These are phyloP conservation scores for Drosophila melanogaster DNA, from an alignment of 1,140 invertebrate species.

Conservation along the genomic window DNA sequence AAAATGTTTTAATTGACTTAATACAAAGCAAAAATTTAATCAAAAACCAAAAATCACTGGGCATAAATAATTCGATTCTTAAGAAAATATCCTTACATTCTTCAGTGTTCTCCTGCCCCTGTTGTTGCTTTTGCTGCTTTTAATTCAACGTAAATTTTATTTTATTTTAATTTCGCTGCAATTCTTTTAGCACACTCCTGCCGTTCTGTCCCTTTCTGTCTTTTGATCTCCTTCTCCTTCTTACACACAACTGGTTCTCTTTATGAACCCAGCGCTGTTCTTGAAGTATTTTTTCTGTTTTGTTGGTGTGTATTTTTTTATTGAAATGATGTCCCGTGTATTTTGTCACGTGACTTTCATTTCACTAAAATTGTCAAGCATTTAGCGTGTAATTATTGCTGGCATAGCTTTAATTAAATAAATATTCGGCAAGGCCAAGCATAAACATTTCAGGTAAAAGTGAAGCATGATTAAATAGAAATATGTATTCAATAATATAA, in stretches of 20 bases:
- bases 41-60: background rate
- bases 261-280: constrained; percentile 40
- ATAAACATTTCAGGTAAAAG: background rate
- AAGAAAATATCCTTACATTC: constrained; percentile 7
- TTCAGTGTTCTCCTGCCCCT: constrained; percentile 3
- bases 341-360: constrained; percentile 63
- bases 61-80: constrained; percentile 2
- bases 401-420: constrained; percentile 53
- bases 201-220: constrained; percentile 1
- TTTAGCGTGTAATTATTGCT: constrained; percentile 48
- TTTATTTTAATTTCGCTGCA: constrained; percentile 82
- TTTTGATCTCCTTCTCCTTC: background rate
- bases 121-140: constrained; percentile 54
- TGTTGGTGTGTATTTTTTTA: constrained; percentile 32
- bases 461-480: background rate
- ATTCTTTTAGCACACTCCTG: constrained; percentile 68
- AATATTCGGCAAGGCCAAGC: constrained; percentile 3
- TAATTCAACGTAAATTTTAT: constrained; percentile 83
- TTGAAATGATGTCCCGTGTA: constrained; percentile 54
- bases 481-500: background rate
- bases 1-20: no score
- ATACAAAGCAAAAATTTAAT: no score
- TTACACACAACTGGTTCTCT: constrained; percentile 4
- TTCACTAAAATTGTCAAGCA: constrained; percentile 32
- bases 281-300: constrained; percentile 16